Evolutionary conservation across 2,888 invertebrate species (phyloP), one percentile per base, ranked within the genome.

Genomic region (Acrobasis consociella): DNA sequence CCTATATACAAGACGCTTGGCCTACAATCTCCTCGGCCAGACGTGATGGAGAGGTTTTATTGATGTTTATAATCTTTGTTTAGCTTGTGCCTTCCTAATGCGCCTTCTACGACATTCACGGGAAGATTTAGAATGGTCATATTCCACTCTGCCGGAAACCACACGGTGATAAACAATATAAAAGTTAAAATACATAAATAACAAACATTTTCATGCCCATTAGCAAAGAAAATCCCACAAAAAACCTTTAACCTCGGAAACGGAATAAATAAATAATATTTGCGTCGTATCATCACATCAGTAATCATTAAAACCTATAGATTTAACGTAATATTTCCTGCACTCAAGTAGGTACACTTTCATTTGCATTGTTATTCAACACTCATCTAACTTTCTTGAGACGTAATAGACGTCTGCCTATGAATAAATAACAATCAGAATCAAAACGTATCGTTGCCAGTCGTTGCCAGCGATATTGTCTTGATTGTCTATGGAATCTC

Each of bases 311-410:
- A 22, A 58, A 7, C 22, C 49, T 49, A 49, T 58, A 58, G 49
- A 46, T 72, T 78, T 76, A 75, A 72, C 74, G 72, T 60, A 46
- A 37, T 64, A 66, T 76, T 85, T 85, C 82, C 82, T 81, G 81
- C 78, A 13, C 42, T 42, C 46, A 56, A 56, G 56, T n/a, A n/a
- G n/a, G n/a, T 56, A 42, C 74, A 81, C 86, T 87, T 87, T 86
- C 86, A 70, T 79, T 81, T 73, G 71, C 73, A 79, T 86, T 86
- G 77, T 83, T 78, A 85, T 85, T 85, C 86, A 69, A 71, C 60
- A 58, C 62, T 50, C 62, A 60, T 62, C 49, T 62, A 62, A 67
- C 62, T 66, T 64, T 63, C 64, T 66, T 72, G 75, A 75, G 80
- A 56, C 56, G 56, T 56, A 42, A 56, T 56, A 17, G 16, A 16